Evolutionary conservation across 2,888 invertebrate species (phyloP).

Genomic region (Cryptus armator): DNA sequence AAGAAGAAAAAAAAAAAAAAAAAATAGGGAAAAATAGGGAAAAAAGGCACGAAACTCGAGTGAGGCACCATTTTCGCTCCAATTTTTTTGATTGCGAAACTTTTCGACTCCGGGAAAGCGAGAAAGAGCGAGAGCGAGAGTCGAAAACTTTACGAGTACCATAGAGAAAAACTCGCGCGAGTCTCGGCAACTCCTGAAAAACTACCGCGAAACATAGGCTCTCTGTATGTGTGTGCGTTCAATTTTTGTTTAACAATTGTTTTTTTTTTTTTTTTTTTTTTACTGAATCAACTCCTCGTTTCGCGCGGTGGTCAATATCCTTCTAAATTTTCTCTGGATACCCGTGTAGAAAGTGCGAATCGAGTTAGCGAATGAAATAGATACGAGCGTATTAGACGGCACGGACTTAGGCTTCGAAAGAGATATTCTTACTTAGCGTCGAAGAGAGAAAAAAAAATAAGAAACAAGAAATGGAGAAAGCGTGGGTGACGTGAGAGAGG

Average conservation of each 20-base stretch:
- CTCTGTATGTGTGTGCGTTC: background rate
- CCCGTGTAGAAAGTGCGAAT: slow-evolving; percentile 20
- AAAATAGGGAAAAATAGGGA: background rate
- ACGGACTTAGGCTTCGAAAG: background rate
- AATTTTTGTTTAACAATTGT: slow-evolving; percentile 7
- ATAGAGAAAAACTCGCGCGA: slow-evolving; percentile 34
- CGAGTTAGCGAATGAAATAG: slow-evolving; percentile 26
- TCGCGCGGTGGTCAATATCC: background rate
- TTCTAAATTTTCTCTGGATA: background rate
- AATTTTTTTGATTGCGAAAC: slow-evolving; percentile 62
- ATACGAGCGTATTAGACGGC: background rate
- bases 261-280: background rate
- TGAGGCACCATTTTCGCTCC: slow-evolving; percentile 61
- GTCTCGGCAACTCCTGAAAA: slow-evolving; percentile 39
- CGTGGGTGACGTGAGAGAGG: slow-evolving; percentile 5
- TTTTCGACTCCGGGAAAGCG: background rate
- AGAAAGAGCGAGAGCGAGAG: slow-evolving; percentile 11
- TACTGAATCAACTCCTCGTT: background rate
- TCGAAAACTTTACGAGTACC: slow-evolving; percentile 62
- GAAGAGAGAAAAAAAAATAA: slow-evolving; percentile 23
- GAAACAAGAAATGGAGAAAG: slow-evolving; percentile 33
- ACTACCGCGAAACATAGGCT: slow-evolving; percentile 47
- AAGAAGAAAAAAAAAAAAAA: slow-evolving; percentile 24
- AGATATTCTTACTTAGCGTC: slow-evolving; percentile 5
- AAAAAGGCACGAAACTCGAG: slow-evolving; percentile 50